Percentiles rank a stretch among this genome's conserved stretches.
These are phyloP conservation scores for Prionace glauca DNA, from an alignment of 2,797 vertebrate genomes.

Conservation along the genomic window DNA sequence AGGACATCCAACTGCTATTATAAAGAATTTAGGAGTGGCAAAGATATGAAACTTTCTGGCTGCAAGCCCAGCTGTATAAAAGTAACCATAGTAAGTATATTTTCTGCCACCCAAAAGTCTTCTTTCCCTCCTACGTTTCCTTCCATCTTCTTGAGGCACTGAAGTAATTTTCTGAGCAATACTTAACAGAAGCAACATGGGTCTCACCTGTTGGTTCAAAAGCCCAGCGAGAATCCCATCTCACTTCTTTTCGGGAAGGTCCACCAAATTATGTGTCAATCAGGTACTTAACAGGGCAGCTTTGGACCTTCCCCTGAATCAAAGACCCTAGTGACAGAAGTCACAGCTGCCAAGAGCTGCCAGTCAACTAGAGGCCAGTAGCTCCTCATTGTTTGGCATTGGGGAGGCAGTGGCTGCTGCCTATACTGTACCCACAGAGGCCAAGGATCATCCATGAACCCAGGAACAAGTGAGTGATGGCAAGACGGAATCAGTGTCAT, in stretches of 20 bases:
- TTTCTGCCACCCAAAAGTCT: not conserved
- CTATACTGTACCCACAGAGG: too few relatives aligned
- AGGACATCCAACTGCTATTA: constrained; percentile 9
- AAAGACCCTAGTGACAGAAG: not conserved
- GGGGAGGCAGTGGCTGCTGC: too few relatives aligned
- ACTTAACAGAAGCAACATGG: not conserved
- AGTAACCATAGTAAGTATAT: not conserved
- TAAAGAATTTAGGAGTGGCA: not conserved
- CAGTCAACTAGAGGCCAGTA: not conserved
- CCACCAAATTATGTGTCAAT: not conserved
- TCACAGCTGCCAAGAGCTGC: not conserved
- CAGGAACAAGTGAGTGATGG: too few relatives aligned
- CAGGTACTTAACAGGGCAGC: not conserved
- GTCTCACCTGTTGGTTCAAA: too few relatives aligned
- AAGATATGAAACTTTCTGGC: not conserved
- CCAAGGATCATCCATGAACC: too few relatives aligned
- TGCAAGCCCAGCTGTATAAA: constrained; percentile 15
- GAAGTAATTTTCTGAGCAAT: not conserved
- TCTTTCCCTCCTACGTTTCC: not conserved
- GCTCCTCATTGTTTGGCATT: too few relatives aligned
- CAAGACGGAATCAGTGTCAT: too few relatives aligned
- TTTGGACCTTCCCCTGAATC: not conserved
- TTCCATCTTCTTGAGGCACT: not conserved
- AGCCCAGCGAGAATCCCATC: too few relatives aligned
- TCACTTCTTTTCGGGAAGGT: not conserved